Evolutionary conservation across 1,140 invertebrate species (phyloP), one percentile per base, ranked within the genome.

Genomic region (Lepidurus apus): DNA sequence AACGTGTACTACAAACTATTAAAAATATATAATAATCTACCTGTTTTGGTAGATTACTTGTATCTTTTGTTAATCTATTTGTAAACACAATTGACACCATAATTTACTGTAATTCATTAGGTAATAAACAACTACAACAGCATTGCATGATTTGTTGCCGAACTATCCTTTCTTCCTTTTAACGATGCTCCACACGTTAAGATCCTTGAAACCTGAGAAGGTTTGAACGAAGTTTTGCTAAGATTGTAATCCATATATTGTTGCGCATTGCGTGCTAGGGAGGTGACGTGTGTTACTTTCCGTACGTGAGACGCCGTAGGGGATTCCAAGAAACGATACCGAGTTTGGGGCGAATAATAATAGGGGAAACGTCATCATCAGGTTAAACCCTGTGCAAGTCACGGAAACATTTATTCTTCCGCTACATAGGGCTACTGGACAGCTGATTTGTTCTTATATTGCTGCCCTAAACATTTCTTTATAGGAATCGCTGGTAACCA

Each of bases 321-420:
- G 53, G 53, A 65, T 65, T 65, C n/a, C 21, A 65, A 65, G 53
- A 65, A n/a, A 65, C 53, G 53, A 65, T 65, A 21, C 53, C n/a
- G 21, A 65, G 17, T 65, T 65, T 65, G 53, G 53, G 53, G 53
- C 13, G 53, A 65, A 65, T 65, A 65, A 65, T 65, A 65, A 65
- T 65, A 65, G 53, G 53, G 53, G 53, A 65, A 65, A 65, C 53
- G 53, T 65, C 53, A 65, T 65, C 53, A 65, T 65, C 13, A 65
- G 53, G 53, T 65, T 65, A 65, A 65, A 65, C 53, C 53, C 53
- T 21, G 53, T 65, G 53, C 53, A 65, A 65, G 53, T 65, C 53
- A 65, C 53, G 53, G 53, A 65, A 65, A 21, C 53, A 65, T 65
- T 65, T 65, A 65, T 65, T 65, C 53, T 65, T 65, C n/a, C 2